phyloP scores from a whole-genome alignment of 1,140 invertebrate genomes.

The Chrysoperla carnea region DNA sequence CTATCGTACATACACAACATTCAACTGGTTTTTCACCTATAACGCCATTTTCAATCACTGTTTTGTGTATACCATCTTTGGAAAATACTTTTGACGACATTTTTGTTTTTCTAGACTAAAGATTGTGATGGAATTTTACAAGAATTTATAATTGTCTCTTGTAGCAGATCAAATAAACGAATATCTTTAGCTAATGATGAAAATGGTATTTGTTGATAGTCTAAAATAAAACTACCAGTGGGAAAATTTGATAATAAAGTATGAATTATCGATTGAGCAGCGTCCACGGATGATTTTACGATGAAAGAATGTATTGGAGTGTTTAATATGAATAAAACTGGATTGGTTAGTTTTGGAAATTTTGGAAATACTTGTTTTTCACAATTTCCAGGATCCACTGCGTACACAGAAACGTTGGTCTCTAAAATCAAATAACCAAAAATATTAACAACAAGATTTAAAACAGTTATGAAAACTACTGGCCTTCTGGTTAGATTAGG shows the following conservation, averaged over 20 bases:
- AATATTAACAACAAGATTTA: too few species aligned
- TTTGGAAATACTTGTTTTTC: constrained; percentile 20
- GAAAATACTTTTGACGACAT: too few species aligned
- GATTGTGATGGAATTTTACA: too few species aligned
- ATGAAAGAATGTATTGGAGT: constrained; percentile 18
- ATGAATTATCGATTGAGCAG: too few species aligned
- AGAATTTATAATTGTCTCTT: too few species aligned
- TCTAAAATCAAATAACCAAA: constrained; percentile 9
- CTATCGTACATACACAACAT: constrained; percentile 13
- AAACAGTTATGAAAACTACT: too few species aligned
- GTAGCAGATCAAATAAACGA: too few species aligned
- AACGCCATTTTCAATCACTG: constrained; percentile 6
- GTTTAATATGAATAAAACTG: constrained; percentile 15
- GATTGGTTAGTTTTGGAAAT: constrained; percentile 17
- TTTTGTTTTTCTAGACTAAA: too few species aligned
- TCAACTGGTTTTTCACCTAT: constrained; percentile 16
- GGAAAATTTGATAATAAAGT: constrained; percentile 13
- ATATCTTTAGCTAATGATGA: too few species aligned
- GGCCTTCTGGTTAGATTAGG: too few species aligned
- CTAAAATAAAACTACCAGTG: constrained; percentile 17
- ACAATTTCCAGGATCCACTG: constrained; percentile 23
- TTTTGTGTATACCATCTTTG: constrained; percentile 5
- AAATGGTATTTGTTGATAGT: constrained; percentile 6
- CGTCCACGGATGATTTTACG: constrained; percentile 17
- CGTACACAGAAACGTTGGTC: constrained; percentile 17